Base-by-base conservation (phyloP, 23 tunicate genomes). In the Botrylloides violaceus region DNA sequence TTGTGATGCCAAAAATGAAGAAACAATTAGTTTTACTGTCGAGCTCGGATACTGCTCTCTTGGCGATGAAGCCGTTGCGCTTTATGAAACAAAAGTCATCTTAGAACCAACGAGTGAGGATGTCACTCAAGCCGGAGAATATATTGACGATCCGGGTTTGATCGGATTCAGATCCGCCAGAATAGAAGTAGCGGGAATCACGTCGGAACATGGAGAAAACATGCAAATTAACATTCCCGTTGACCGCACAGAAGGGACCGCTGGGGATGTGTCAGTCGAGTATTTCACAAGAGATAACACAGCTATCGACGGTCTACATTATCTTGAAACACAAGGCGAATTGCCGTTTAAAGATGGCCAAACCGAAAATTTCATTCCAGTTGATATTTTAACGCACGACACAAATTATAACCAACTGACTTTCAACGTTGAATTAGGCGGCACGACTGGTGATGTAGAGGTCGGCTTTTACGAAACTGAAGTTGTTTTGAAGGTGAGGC, bases 201-300 rank as follows among this genome's bases (percentile, higher is more conserved):
- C 64, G 34, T 19, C 74, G 6, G 32, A 22, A 19, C 32, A 66
- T 24, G 81, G 25, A n/a, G 76, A 72, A 29, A 72, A 71, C 6
- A 26, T 34, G 4, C 25, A 59, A 12, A 66, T 79, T 2, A 64
- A 37, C 2, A 71, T 95, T 4, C 86, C 92, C 5, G 92, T 95
- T 5, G 34, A 47, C 30, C 91, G 99, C 22, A 75, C 77, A 2
- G 34, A 71, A 3, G 99, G 99, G 3, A 64, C 83, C 1, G 77
- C 77, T 20, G 96, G 99, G 0, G 66, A 68, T 32, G 96, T 95
- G 6, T 27, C 76, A 2, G 96, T 95, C 12, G 86, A 82, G 27
- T 95, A 62, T 53, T 82, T 59, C 58, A 82, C 85, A 30, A 71
- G 99, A 0, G 99, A 95, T 64, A 95, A 87, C 82, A 87, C 99